Evolutionary conservation across 1,140 invertebrate species (phyloP), one percentile per base, ranked within the genome.

Genomic region (Helicoverpa zea): DNA sequence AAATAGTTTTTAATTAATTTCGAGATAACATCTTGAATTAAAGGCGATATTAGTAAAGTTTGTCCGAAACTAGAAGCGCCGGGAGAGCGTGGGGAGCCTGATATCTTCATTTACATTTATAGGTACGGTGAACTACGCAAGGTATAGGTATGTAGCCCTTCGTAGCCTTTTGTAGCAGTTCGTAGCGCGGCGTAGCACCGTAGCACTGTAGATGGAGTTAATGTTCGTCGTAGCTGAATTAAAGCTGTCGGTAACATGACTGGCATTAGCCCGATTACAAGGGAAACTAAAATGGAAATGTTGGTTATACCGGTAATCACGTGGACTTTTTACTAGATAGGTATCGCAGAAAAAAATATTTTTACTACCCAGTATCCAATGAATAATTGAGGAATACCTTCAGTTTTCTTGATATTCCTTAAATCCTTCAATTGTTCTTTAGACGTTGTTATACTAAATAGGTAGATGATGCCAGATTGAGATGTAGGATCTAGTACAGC

Each of bases 1-100:
- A 77, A 77, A 77, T 61, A 77, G 59, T 63, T 79, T 79, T 51
- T 70, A 70, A 79, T 79, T 79, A 79, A 70, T 68, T 79, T 79
- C 29, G 68, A 72, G 68, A 52, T 54, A 72, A 14, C 72, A 74
- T 58, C 54, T 47, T 56, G 52, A 73, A 76, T 47, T 77, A 54
- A 77, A 77, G 47, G 23, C 43, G 23, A 64, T 76, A 76, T 76
- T 61, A 59, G 58, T 49, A 76, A 76, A 76, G 59, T 77, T 77
- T 66, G 73, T 58, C 52, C 52, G 68, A 30, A 58, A 30, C 29
- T 51, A 72, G 18, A 5, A 54, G 70, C 12, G 51, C 12, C 52
- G 54, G 35, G 23, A 13, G 52, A 56, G 51, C 70, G 23, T 29
- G 49, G 18, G 13, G 54, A 56, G 29, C 23, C 30, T 35, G 47